Percentiles rank a stretch among this genome's conserved stretches.
Conservation (phyloP, 2,888 invertebrate genomes). For the Lissonota sp. region DNA sequence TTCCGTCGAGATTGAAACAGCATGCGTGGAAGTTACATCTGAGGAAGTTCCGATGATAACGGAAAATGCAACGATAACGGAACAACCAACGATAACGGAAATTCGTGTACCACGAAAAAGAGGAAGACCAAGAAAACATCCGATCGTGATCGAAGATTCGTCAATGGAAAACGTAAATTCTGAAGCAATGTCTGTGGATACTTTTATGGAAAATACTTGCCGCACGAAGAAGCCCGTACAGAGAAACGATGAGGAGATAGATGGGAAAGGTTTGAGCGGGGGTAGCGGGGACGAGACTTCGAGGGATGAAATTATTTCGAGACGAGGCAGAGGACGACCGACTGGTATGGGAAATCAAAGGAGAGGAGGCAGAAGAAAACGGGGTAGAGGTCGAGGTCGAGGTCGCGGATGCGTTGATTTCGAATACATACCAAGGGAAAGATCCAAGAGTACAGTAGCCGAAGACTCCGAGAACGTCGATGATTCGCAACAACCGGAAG, state of each 20-base stretch:
- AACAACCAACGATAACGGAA: background rate
- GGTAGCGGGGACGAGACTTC: constrained; percentile 43
- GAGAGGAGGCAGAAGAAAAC: background rate
- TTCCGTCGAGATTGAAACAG: background rate
- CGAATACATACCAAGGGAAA: constrained; percentile 66
- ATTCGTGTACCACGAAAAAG: constrained; percentile 3
- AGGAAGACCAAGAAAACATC: constrained; percentile 28
- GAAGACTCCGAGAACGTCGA: constrained; percentile 4
- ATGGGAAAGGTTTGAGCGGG: constrained; percentile 62
- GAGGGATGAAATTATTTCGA: background rate
- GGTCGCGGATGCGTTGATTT: constrained; percentile 64
- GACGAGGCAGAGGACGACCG: constrained; percentile 37
- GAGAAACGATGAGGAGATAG: constrained; percentile 45
- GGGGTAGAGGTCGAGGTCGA: constrained; percentile 51
- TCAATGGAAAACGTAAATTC: background rate
- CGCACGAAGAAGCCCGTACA: constrained; percentile 46
- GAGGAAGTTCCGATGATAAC: background rate
- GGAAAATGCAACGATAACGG: background rate
- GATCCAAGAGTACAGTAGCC: constrained; percentile 12
- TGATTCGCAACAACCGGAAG: constrained; percentile 39
- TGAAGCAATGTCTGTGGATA: background rate
- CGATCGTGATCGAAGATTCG: background rate
- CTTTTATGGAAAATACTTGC: background rate
- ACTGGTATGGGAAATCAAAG: too few relatives aligned
- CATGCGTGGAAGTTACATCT: background rate